Conservation (phyloP, 1,140 invertebrate species). For the Asobara japonica region DNA sequence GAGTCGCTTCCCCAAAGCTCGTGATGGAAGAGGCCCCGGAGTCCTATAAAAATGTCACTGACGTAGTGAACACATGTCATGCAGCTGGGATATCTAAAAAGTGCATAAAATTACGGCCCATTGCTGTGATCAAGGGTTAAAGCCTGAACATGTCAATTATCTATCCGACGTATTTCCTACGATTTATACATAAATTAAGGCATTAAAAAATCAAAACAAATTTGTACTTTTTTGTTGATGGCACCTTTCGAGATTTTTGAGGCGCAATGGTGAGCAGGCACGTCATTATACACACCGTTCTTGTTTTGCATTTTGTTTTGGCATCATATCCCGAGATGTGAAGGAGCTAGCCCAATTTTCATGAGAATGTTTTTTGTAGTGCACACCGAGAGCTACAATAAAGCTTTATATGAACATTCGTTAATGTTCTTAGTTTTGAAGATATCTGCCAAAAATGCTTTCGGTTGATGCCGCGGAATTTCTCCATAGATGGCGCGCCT, state of each 20-base stretch:
- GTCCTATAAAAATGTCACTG: conserved; percentile 99
- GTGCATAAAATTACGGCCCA: conserved; percentile 95
- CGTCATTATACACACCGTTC: no score
- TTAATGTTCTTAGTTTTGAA: no score
- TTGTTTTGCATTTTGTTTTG: no score
- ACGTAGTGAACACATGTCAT: conserved; percentile 99
- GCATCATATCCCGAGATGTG: no score
- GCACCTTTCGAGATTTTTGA: neutral
- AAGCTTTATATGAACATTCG: no score
- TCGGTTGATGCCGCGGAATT: no score
- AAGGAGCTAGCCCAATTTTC: no score
- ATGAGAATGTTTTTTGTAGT: no score
- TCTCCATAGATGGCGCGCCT: no score
- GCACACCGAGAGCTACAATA: no score
- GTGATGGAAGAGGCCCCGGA: conserved; percentile 99
- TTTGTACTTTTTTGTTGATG: neutral
- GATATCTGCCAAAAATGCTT: no score
- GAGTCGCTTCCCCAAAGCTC: conserved; percentile 98
- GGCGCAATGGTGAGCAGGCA: no score
- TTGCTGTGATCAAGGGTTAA: conserved; percentile 99
- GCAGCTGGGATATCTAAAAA: conserved; percentile 97
- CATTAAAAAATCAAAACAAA: neutral
- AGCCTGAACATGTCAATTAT: neutral
- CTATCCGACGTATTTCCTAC: neutral
- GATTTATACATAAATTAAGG: conserved; percentile 2